These are phyloP conservation scores for Garra rufa DNA, from an alignment of 2,113 vertebrate genomes.

Conservation along the genomic window DNA sequence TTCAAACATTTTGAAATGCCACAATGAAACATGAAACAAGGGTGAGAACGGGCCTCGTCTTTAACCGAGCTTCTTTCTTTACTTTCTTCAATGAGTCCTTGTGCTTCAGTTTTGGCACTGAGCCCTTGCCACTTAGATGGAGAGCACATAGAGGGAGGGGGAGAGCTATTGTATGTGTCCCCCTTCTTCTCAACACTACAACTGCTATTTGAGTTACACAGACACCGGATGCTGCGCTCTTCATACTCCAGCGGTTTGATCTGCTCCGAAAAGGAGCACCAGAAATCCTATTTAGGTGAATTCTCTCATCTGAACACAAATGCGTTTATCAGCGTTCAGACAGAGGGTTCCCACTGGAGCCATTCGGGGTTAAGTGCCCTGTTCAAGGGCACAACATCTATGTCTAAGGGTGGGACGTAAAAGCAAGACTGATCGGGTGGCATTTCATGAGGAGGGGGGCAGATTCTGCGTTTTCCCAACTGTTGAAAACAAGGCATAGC, in stretches of 20 bases:
- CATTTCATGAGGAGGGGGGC: not conserved
- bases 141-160: conserved; percentile 71
- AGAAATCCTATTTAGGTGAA: conserved; percentile 10
- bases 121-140: conserved; percentile 73
- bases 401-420: conserved; percentile 1
- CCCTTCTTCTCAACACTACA: conserved; percentile 71
- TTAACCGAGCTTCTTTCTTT: conserved; percentile 73
- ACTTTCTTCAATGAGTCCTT: conserved; percentile 78
- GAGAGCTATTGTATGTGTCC: conserved; percentile 73
- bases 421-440: conserved; percentile 11
- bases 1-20: conserved; percentile 30
- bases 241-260: conserved; percentile 62
- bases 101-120: conserved; percentile 78
- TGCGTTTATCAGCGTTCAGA: not conserved
- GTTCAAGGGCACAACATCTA: conserved; percentile 17
- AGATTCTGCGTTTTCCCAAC: not conserved
- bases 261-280: not conserved
- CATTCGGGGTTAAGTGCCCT: not conserved
- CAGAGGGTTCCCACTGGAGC: conserved; percentile 7
- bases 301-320: conserved; percentile 22
- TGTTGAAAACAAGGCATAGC: conserved; percentile 20
- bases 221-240: conserved; percentile 57
- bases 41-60: conserved; percentile 67
- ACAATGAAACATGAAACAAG: conserved; percentile 41
- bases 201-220: conserved; percentile 71